phyloP scores from a whole-genome alignment of 2,113 vertebrate genomes.

The Anguilla rostrata region DNA sequence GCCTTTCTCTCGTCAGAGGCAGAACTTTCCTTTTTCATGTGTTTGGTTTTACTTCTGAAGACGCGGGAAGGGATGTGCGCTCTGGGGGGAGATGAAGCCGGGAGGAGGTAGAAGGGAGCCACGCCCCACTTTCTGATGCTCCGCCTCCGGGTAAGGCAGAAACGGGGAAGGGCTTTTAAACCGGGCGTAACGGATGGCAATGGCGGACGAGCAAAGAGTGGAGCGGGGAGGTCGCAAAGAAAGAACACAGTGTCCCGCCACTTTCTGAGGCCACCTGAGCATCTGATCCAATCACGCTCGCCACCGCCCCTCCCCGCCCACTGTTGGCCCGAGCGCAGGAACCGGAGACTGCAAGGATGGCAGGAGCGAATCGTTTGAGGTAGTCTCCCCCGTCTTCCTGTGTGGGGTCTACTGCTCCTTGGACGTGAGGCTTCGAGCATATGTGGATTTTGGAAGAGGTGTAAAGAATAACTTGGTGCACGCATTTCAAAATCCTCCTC shows the following conservation, averaged over 20 bases:
- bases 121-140: constrained; percentile 50
- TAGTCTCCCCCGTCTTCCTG: neutral
- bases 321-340: neutral
- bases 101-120: constrained; percentile 54
- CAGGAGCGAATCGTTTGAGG: too few species aligned
- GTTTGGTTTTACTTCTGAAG: constrained; percentile 50
- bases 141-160: neutral
- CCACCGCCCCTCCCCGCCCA: neutral
- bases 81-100: neutral
- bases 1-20: constrained; percentile 51
- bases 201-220: neutral
- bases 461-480: neutral
- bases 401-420: neutral
- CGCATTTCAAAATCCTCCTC: neutral
- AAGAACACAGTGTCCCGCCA: neutral
- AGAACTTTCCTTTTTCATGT: constrained; percentile 46
- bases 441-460: neutral
- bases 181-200: neutral
- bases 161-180: neutral
- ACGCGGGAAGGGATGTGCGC: constrained; percentile 48
- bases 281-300: neutral
- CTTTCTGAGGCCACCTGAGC: neutral
- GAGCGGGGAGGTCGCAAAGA: neutral
- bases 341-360: neutral
- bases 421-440: neutral